Percentiles rank a stretch among this genome's conserved stretches.
phyloP scores from a whole-genome alignment of 2,797 vertebrate genomes.

The Serranus cabrilla region DNA sequence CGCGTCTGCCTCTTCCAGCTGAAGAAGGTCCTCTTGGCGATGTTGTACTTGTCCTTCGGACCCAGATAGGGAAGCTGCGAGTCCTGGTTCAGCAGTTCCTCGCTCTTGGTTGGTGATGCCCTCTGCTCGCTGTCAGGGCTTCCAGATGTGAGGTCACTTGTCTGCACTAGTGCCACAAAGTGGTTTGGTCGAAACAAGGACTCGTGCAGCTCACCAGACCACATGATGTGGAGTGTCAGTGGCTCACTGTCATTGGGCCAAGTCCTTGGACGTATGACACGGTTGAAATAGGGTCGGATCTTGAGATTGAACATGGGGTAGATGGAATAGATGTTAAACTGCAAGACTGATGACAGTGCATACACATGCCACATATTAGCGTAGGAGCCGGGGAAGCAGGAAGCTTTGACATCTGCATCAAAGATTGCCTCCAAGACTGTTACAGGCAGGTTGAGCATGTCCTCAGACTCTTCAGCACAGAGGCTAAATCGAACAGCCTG shows the following conservation, averaged over 20 bases:
- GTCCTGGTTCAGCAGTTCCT: constrained; percentile 85
- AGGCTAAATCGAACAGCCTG: constrained; percentile 95
- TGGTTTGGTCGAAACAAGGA: constrained; percentile 90
- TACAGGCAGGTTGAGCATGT: constrained; percentile 91
- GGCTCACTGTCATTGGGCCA: constrained; percentile 75
- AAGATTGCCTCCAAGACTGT: constrained; percentile 95
- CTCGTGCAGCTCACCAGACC: constrained; percentile 90
- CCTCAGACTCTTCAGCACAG: constrained; percentile 92
- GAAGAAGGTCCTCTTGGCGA: constrained; percentile 96
- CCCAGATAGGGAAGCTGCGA: constrained; percentile 89
- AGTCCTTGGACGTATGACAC: constrained; percentile 91
- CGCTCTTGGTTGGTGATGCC: constrained; percentile 77
- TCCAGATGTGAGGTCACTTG: constrained; percentile 82
- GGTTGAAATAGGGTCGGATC: constrained; percentile 96
- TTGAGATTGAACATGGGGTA: constrained; percentile 97
- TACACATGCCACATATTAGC: constrained; percentile 98
- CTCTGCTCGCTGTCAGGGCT: constrained; percentile 73
- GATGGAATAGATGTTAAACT: constrained; percentile 94
- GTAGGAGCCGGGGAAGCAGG: constrained; percentile 94
- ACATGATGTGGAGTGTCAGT: constrained; percentile 94
- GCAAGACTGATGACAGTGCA: constrained; percentile 91
- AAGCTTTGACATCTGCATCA: constrained; percentile 95
- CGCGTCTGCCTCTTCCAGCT: constrained; percentile 94
- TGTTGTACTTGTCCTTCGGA: constrained; percentile 91
- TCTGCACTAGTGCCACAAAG: constrained; percentile 91